These are phyloP conservation scores for Nasonovia ribisnigri DNA, from an alignment of 2,888 invertebrate genomes.

Conservation along the genomic window DNA sequence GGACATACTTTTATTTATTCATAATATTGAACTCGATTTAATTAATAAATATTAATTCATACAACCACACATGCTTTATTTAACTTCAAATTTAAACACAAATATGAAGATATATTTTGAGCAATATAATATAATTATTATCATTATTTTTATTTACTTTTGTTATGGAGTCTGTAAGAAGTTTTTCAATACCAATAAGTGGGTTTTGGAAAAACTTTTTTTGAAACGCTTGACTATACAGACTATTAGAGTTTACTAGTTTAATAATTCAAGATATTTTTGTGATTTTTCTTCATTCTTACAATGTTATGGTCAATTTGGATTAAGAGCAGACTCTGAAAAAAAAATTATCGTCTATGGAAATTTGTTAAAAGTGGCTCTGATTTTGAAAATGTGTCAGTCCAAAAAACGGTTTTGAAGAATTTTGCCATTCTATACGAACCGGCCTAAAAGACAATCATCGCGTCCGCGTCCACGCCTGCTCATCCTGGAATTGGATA, in stretches of 20 bases:
- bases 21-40: too few species aligned
- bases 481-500: neutral
- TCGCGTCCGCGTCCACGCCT: neutral
- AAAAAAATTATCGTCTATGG: neutral
- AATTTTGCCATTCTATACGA: neutral
- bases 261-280: neutral
- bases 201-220: neutral
- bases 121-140: neutral
- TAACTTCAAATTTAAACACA: neutral
- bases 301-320: neutral
- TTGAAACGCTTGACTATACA: neutral
- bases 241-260: neutral
- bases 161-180: neutral
- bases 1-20: too few species aligned
- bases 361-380: neutral
- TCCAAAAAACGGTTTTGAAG: neutral
- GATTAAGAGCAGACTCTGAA: rapidly evolving
- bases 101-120: neutral
- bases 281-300: rapidly evolving
- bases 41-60: neutral
- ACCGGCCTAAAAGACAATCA: neutral
- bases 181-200: neutral
- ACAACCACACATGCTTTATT: neutral
- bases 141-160: neutral
- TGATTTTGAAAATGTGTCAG: neutral